These are phyloP conservation scores for Naso thynnoides DNA, from an alignment of 2,797 vertebrate species.

Conservation along the genomic window DNA sequence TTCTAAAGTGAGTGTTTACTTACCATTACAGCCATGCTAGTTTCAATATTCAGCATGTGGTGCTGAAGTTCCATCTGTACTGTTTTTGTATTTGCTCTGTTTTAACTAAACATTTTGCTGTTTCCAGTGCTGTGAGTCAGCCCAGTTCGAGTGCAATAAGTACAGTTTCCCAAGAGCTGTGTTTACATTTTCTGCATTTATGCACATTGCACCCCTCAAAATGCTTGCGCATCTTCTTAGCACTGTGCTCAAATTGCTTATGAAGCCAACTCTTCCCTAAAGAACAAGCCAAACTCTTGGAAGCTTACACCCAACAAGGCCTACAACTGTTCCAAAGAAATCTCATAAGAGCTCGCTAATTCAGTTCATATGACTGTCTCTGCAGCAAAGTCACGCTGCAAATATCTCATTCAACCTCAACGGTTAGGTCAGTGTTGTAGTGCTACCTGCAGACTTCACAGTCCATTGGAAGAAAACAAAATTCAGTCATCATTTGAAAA, in stretches of 20 bases:
- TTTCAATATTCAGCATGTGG: slow-evolving; percentile 49
- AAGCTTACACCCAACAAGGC: background rate
- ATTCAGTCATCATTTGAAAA: slow-evolving; percentile 4
- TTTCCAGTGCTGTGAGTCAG: slow-evolving; percentile 49
- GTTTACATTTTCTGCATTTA: slow-evolving; percentile 18
- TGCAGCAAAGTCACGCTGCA: slow-evolving; percentile 1
- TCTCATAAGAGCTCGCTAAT: background rate
- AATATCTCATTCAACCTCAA: slow-evolving; percentile 10
- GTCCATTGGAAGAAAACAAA: slow-evolving; percentile 1
- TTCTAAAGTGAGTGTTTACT: slow-evolving; percentile 39
- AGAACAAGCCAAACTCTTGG: slow-evolving; percentile 7
- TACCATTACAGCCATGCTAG: slow-evolving; percentile 17
- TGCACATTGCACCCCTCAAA: background rate
- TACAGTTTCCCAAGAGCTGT: slow-evolving; percentile 28
- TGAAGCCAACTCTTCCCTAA: background rate
- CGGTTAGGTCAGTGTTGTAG: background rate
- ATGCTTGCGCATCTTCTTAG: background rate
- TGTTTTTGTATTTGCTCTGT: slow-evolving; percentile 32
- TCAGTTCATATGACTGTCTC: slow-evolving; percentile 5
- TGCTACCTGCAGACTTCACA: background rate
- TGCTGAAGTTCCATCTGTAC: slow-evolving; percentile 12
- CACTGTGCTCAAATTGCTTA: background rate
- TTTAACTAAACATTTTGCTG: slow-evolving; percentile 32
- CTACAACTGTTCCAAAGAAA: slow-evolving; percentile 7
- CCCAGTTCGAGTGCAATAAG: slow-evolving; percentile 7